These are phyloP conservation scores for Aplidium turbinatum DNA, from an alignment of 23 tunicate species.

Conservation along the genomic window DNA sequence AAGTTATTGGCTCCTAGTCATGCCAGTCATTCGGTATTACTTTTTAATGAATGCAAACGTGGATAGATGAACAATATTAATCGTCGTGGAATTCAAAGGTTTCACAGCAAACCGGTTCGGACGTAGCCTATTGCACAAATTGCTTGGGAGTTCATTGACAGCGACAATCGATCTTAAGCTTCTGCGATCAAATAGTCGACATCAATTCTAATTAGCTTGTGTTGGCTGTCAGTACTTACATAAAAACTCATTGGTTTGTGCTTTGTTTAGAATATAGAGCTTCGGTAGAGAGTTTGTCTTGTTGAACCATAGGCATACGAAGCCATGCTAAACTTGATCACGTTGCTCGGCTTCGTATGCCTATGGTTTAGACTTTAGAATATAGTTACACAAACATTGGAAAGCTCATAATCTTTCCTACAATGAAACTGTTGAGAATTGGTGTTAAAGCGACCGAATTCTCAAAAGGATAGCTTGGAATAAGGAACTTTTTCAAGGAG, in stretches of 20 bases:
- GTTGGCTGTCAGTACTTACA: conserved; percentile 17
- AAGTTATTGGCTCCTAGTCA: not conserved
- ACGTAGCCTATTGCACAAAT: conserved; percentile 5
- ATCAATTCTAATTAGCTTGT: not conserved
- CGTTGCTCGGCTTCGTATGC: no score
- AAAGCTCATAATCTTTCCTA: conserved; percentile 2
- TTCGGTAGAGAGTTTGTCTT: no score
- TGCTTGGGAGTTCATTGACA: not conserved
- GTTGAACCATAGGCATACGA: no score
- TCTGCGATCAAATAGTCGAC: not conserved
- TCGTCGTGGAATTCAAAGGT: not conserved
- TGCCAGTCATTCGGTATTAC: not conserved
- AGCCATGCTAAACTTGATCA: no score
- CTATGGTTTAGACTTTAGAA: no score
- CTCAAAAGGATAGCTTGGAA: conserved; percentile 16
- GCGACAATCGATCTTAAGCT: conserved; percentile 4
- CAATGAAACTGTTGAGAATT: conserved; percentile 3
- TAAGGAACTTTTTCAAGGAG: conserved; percentile 9
- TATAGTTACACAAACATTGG: not conserved
- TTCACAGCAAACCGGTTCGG: not conserved
- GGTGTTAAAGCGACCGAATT: not conserved
- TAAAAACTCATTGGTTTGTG: conserved; percentile 1
- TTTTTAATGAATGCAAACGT: not conserved
- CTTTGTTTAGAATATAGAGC: not conserved
- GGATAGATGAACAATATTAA: not conserved